Base-by-base conservation (phyloP, 2,888 invertebrate species). In the Polymixis flavicincta region DNA sequence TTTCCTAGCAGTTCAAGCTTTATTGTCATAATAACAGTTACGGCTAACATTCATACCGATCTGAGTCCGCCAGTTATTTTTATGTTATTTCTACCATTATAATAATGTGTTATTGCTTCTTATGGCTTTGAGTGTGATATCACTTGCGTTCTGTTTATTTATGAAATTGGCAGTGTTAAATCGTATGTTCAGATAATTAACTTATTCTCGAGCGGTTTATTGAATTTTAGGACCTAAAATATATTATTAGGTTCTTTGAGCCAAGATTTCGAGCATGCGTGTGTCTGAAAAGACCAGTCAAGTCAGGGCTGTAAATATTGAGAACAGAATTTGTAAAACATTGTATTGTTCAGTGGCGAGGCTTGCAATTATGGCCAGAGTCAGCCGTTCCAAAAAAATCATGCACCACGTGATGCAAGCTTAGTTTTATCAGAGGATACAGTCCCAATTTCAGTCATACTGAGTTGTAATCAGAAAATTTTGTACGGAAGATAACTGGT, bases 1-100 rank as follows among this genome's bases (percentile, higher is more conserved):
- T 80, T 75, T 72, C 25, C 50, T 70, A 61, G 54, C 71, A 65
- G 50, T 74, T 75, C 42, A 57, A 28, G 17, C 60, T 70, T 78
- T 80, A 83, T 76, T 71, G 74, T 85, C 77, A 83, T 75, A 71
- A 45, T 61, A 63, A 85, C 68, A 72, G 78, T 73, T 54, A 83
- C 52, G 66, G 28, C 72, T 64, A 61, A 59, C 68, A 59, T 60
- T 55, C 45, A 66, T 76, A 74, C 57, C 57, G 77, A 55, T 77
- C 59, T 74, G 65, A 73, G 14, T 76, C 64, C 71, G 80, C 69
- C 8, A 73, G 63, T 76, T 80, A 73, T 70, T 57, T 76, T 82
- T 85, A 80, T 80, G 70, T 72, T 74, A 74, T 71, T 73, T 32
- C 60, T 42, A 13, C 19, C 70, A 52, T 74, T 57, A 71, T 72